These are phyloP conservation scores for Drosophila sp. DNA, from an alignment of 1,140 invertebrate genomes.

Conservation along the genomic window DNA sequence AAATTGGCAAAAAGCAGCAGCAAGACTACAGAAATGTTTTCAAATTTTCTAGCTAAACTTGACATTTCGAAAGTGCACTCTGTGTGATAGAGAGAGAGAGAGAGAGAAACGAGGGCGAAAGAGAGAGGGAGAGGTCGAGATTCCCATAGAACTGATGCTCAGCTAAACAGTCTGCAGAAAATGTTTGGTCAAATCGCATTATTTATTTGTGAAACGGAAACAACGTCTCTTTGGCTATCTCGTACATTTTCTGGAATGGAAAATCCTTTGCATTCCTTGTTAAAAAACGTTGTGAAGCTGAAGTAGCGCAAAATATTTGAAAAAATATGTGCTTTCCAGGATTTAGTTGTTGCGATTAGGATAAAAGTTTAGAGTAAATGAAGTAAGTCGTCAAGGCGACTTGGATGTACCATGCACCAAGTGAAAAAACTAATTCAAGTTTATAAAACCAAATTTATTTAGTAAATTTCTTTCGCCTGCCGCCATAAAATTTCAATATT, in stretches of 20 bases:
- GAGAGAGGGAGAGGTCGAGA: conserved; percentile 4
- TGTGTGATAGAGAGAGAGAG: not conserved
- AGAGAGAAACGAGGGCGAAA: not conserved
- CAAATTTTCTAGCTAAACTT: conserved; percentile 40
- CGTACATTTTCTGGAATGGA: not conserved
- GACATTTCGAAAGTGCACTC: conserved; percentile 50
- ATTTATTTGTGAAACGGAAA: not conserved
- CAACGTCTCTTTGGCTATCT: not conserved
- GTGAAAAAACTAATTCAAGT: no score
- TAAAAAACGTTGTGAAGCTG: not conserved
- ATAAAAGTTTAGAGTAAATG: no score
- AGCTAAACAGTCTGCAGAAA: conserved; percentile 3
- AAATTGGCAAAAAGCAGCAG: conserved; percentile 63
- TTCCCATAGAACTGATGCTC: not conserved
- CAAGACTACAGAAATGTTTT: conserved; percentile 28
- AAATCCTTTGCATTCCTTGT: not conserved
- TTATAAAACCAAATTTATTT: no score
- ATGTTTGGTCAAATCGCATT: conserved; percentile 9
- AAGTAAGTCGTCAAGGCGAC: no score
- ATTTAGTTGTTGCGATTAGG: no score
- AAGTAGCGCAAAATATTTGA: not conserved
- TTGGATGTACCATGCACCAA: no score
- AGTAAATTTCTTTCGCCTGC: no score
- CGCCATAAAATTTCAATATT: no score
- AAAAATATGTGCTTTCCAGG: no score